A percentile compares a stretch with the other conserved stretches of the same genome.
These are phyloP conservation scores for Alligator mississippiensis DNA, from an alignment of 2,113 vertebrate genomes.

Conservation along the genomic window DNA sequence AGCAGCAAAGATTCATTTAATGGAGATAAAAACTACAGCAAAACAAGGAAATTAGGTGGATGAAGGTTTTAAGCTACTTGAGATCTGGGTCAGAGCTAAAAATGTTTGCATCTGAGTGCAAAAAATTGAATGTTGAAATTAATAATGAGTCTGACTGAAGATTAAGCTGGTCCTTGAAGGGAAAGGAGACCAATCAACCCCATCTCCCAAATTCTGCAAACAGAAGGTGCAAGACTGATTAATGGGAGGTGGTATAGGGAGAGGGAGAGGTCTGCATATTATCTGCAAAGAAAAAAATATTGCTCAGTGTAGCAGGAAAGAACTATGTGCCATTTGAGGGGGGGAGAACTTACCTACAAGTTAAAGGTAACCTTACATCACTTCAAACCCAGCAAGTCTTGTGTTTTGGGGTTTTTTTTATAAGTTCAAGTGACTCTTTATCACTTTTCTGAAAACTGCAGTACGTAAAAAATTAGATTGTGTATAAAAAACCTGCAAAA, in stretches of 20 bases:
- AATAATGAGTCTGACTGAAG: background rate
- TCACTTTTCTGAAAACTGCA: background rate
- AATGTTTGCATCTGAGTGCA: background rate
- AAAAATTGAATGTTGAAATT: background rate
- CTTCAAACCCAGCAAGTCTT: background rate
- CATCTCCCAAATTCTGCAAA: slow-evolving; percentile 9
- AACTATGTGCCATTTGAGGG: background rate
- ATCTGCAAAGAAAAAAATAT: background rate
- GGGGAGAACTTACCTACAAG: background rate
- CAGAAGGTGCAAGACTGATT: background rate
- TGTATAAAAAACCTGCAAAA: background rate
- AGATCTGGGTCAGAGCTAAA: background rate
- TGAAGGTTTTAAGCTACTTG: background rate
- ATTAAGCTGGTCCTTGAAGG: slow-evolving; percentile 1
- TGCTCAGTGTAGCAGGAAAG: background rate
- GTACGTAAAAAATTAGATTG: background rate
- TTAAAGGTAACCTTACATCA: rapidly evolving
- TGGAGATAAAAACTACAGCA: background rate
- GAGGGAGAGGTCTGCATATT: background rate
- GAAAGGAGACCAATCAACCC: slow-evolving; percentile 12
- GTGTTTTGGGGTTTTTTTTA: background rate
- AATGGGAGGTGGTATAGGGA: background rate
- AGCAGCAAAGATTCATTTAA: background rate
- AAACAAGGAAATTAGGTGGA: background rate
- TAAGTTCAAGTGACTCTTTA: background rate